Percentiles rank a stretch among this genome's conserved stretches.
Evolutionary conservation across 2,797 vertebrate genomes (phyloP).

Genomic region (Bovichtus diacanthus): DNA sequence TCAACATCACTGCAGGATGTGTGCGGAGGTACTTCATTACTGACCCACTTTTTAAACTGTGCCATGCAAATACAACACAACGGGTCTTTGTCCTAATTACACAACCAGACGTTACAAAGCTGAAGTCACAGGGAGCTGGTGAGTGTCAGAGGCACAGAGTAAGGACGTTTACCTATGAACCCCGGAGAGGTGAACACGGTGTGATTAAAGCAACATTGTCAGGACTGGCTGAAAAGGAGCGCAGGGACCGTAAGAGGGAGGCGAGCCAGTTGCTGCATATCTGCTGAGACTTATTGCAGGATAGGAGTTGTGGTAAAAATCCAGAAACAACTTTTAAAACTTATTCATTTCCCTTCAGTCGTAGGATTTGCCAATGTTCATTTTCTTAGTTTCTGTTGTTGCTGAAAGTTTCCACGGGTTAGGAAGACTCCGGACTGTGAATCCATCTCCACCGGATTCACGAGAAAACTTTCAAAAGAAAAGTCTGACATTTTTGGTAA

Average conservation of each 20-base stretch:
- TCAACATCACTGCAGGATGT: slow-evolving; percentile 21
- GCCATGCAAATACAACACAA: slow-evolving; percentile 65
- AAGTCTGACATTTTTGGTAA: slow-evolving; percentile 30
- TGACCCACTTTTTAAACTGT: slow-evolving; percentile 39
- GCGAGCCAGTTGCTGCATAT: slow-evolving; percentile 36
- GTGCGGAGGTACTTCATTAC: slow-evolving; percentile 31
- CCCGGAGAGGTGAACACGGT: slow-evolving; percentile 41
- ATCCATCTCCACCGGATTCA: slow-evolving; percentile 30
- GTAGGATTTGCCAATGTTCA: neutral
- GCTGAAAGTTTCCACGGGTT: slow-evolving; percentile 34
- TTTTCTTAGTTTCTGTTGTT: slow-evolving; percentile 8
- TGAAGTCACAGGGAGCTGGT: slow-evolving; percentile 59
- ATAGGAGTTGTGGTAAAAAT: slow-evolving; percentile 7
- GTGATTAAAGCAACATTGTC: neutral
- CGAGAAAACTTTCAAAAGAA: slow-evolving; percentile 29
- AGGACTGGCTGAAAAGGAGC: neutral
- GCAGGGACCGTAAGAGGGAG: neutral
- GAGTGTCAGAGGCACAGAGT: slow-evolving; percentile 50
- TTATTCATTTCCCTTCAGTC: neutral
- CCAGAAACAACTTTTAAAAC: slow-evolving; percentile 23
- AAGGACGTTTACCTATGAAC: neutral
- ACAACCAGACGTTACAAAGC: slow-evolving; percentile 39
- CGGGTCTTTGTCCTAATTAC: slow-evolving; percentile 11
- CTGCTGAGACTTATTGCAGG: slow-evolving; percentile 43
- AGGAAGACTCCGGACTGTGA: slow-evolving; percentile 59